These are phyloP conservation scores for Ochlodes sylvanus DNA, from an alignment of 2,888 invertebrate genomes.

Conservation along the genomic window DNA sequence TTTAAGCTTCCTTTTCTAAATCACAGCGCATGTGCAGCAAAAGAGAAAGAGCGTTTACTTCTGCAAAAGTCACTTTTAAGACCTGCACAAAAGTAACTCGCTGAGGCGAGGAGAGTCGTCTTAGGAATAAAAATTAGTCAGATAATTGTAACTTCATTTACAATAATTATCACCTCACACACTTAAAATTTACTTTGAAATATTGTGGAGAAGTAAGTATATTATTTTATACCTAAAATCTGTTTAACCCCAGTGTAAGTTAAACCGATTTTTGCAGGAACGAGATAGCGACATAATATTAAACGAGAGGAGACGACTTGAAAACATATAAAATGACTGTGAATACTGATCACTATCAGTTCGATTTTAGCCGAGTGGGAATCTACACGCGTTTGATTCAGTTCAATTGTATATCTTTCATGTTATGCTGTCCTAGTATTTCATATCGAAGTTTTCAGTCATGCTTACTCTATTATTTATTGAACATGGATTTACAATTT, in stretches of 20 bases:
- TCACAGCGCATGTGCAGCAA: too few relatives aligned
- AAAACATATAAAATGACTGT: background rate
- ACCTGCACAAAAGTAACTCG: too few relatives aligned
- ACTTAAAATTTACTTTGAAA: too few relatives aligned
- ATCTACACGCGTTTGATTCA: background rate
- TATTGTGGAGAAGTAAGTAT: too few relatives aligned
- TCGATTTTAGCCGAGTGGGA: background rate
- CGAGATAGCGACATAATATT: background rate
- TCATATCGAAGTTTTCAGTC: background rate
- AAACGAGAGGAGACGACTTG: background rate
- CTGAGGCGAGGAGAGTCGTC: too few relatives aligned
- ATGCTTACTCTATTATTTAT: background rate
- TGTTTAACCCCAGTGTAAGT: background rate
- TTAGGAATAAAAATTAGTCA: too few relatives aligned
- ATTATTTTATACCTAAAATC: background rate
- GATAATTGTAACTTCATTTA: too few relatives aligned
- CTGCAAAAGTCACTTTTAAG: too few relatives aligned
- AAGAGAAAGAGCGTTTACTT: too few relatives aligned
- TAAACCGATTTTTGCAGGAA: background rate
- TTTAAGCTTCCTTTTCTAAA: too few relatives aligned
- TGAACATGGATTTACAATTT: too few relatives aligned
- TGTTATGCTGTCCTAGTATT: conserved; percentile 5
- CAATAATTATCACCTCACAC: too few relatives aligned
- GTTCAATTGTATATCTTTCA: background rate
- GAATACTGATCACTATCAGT: conserved; percentile 3